These are phyloP conservation scores for Cinclus mexicanus DNA, from an alignment of 2,113 vertebrate species.

Conservation along the genomic window DNA sequence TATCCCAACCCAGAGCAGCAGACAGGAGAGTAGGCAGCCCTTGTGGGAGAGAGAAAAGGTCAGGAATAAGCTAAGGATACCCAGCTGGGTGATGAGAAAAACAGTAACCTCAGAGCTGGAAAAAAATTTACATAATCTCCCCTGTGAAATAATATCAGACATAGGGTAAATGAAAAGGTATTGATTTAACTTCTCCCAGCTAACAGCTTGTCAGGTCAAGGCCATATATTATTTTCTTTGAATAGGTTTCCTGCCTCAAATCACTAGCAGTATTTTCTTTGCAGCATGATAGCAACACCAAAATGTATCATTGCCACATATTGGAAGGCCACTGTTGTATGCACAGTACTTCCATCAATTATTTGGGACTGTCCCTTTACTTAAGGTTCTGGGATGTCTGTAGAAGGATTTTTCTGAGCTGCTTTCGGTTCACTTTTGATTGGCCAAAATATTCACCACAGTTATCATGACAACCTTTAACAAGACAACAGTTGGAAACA, in stretches of 20 bases:
- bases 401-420: background rate
- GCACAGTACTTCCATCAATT: background rate
- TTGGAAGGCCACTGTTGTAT: background rate
- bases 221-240: constrained; percentile 9
- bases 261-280: constrained; percentile 14
- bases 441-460: background rate
- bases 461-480: background rate
- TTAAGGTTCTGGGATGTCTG: background rate
- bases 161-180: background rate
- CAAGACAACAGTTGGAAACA: background rate
- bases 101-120: background rate
- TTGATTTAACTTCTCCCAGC: background rate
- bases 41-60: background rate
- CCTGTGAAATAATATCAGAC: background rate
- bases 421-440: background rate
- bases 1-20: background rate
- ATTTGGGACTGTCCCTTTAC: background rate
- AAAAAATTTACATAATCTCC: background rate
- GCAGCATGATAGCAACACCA: background rate
- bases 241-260: background rate
- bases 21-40: background rate
- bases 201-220: background rate
- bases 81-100: background rate
- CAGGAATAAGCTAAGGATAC: background rate
- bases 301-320: background rate